Conservation (phyloP, 1,140 invertebrate species). For the Bombus sylvicola region DNA sequence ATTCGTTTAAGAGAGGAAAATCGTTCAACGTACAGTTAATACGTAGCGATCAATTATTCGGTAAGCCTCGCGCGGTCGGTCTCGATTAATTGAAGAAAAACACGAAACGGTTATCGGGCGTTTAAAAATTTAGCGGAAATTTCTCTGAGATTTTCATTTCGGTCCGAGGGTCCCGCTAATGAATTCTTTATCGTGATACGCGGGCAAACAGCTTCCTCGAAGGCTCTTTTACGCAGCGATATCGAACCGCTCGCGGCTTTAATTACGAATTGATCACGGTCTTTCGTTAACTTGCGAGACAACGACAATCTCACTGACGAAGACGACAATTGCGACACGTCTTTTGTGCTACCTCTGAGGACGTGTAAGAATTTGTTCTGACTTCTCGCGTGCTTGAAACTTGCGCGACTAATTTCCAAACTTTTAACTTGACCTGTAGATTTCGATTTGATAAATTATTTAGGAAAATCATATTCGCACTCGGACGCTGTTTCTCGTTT, state of each 20-base stretch:
- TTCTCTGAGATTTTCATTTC: constrained; percentile 51
- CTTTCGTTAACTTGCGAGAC: constrained; percentile 68
- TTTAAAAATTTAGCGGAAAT: constrained; percentile 50
- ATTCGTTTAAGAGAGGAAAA: not conserved
- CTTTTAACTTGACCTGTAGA: not conserved
- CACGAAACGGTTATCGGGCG: constrained; percentile 30
- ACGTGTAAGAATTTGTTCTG: constrained; percentile 63
- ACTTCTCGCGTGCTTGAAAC: constrained; percentile 36
- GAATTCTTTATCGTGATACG: constrained; percentile 56
- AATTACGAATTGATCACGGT: constrained; percentile 75
- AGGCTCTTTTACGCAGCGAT: constrained; percentile 22
- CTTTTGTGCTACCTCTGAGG: constrained; percentile 30
- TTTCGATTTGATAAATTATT: constrained; percentile 74
- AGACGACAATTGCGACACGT: constrained; percentile 12
- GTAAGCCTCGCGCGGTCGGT: not conserved
- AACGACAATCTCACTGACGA: constrained; percentile 11
- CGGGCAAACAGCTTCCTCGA: constrained; percentile 32
- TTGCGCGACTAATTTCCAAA: constrained; percentile 6
- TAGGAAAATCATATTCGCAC: constrained; percentile 38
- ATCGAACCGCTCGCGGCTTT: constrained; percentile 62
- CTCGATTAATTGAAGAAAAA: constrained; percentile 46
- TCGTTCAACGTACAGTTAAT: constrained; percentile 5
- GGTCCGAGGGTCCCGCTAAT: constrained; percentile 52
- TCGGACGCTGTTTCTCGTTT: not conserved
- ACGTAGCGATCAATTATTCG: constrained; percentile 31